A percentile compares a stretch with the other conserved stretches of the same genome.
Evolutionary conservation across 2,888 invertebrate species (phyloP).

Genomic region (Nasonovia ribisnigri): DNA sequence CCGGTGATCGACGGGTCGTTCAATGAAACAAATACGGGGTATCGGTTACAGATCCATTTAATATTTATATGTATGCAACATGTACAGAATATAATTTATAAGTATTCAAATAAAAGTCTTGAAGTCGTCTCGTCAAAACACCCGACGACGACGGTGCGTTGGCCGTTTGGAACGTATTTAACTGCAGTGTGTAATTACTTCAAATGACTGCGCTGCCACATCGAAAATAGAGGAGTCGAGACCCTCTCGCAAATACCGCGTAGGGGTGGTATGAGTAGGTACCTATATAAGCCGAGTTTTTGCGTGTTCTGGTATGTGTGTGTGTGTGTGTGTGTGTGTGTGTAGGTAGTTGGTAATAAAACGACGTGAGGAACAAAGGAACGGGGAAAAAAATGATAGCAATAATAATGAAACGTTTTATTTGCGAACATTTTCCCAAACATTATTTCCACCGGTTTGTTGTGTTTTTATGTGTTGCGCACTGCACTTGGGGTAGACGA

Average conservation of each 20-base stretch:
- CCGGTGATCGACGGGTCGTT: neutral
- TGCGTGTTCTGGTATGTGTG: neutral
- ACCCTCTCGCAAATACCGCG: neutral
- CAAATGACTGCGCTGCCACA: neutral
- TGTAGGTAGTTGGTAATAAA: conserved; percentile 19
- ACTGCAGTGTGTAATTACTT: neutral
- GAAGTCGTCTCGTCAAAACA: neutral
- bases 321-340: neutral
- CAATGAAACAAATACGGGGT: neutral
- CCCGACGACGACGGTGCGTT: neutral
- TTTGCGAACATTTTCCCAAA: conserved; percentile 46
- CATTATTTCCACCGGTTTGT: conserved; percentile 39
- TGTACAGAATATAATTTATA: neutral
- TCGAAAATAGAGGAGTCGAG: neutral
- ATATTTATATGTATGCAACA: too few relatives aligned
- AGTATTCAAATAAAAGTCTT: neutral
- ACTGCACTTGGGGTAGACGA: neutral
- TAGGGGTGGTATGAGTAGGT: conserved; percentile 1
- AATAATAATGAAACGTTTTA: conserved; percentile 26
- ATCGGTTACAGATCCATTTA: too few relatives aligned
- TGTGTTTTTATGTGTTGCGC: neutral
- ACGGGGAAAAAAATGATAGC: neutral
- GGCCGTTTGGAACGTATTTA: neutral
- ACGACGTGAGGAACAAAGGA: conserved; percentile 29
- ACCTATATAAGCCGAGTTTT: neutral